phyloP scores from a whole-genome alignment of 2,888 invertebrate genomes.

The Rotaria socialis region DNA sequence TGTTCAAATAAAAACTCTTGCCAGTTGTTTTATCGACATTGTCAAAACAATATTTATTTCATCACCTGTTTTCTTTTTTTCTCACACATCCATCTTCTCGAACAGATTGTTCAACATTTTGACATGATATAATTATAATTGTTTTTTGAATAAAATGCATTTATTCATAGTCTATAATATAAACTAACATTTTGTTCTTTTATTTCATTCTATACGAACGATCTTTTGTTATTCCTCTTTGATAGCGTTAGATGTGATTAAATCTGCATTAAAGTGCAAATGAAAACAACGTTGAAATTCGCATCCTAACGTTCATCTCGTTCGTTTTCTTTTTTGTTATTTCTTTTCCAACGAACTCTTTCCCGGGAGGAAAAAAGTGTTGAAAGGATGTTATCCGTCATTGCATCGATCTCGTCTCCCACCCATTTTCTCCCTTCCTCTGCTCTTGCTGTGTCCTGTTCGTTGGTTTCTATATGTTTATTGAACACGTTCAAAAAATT shows the following conservation, averaged over 20 bases:
- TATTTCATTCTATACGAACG: not conserved
- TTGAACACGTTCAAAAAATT: conserved; percentile 23
- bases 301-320: not conserved
- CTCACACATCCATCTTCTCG: conserved; percentile 3
- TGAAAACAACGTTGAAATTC: conserved; percentile 23
- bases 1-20: not conserved
- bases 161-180: conserved; percentile 8
- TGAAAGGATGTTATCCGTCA: conserved; percentile 32
- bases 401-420: conserved; percentile 19
- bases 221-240: not conserved
- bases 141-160: not conserved
- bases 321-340: not conserved
- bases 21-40: not conserved
- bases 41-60: not conserved
- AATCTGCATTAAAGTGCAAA: conserved; percentile 29
- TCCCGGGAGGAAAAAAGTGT: conserved; percentile 26
- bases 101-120: not conserved
- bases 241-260: conserved; percentile 26
- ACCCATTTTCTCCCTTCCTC: not conserved
- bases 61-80: not conserved
- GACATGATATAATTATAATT: conserved; percentile 4
- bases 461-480: not conserved
- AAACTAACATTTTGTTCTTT: conserved; percentile 5
- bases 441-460: conserved; percentile 1
- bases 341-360: conserved; percentile 27